Evolutionary conservation across 92 coral and sea anemone species (phyloP).

Genomic region (Epizoanthus stellaris): DNA sequence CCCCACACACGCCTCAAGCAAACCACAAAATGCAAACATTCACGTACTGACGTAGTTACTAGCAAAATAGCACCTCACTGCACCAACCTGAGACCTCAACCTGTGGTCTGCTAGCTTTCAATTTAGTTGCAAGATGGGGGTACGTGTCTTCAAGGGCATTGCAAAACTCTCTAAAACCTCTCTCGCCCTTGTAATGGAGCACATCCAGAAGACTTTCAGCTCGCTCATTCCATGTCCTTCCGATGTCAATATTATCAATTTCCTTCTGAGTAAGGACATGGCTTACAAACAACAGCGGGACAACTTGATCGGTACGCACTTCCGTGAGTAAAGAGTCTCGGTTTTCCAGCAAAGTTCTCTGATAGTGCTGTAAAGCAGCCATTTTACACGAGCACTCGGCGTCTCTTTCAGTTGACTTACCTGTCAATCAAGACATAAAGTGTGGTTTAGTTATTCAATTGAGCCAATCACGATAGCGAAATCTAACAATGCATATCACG

Average conservation of each 20-base stretch:
- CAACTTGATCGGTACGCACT: slow-evolving; percentile 69
- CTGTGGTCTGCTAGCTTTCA: slow-evolving; percentile 69
- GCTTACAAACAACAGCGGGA: slow-evolving; percentile 69
- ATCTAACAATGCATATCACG: slow-evolving; percentile 43
- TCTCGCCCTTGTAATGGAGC: slow-evolving; percentile 87
- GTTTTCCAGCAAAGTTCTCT: slow-evolving; percentile 80
- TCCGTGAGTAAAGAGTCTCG: slow-evolving; percentile 78
- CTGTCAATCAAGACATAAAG: slow-evolving; percentile 79
- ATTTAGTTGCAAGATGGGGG: slow-evolving; percentile 76
- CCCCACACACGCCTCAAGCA: not conserved
- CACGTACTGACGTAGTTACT: not conserved
- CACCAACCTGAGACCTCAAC: slow-evolving; percentile 74
- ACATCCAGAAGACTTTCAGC: slow-evolving; percentile 82
- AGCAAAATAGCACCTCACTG: slow-evolving; percentile 27
- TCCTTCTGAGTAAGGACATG: slow-evolving; percentile 76
- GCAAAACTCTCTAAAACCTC: slow-evolving; percentile 83
- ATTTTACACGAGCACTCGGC: slow-evolving; percentile 52
- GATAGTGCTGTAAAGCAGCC: slow-evolving; percentile 86
- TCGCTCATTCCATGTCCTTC: slow-evolving; percentile 76
- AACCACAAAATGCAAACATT: slow-evolving; percentile 38
- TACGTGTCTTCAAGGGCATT: slow-evolving; percentile 72
- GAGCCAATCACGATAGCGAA: slow-evolving; percentile 33
- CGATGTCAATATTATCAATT: slow-evolving; percentile 79
- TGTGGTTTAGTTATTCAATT: slow-evolving; percentile 2
- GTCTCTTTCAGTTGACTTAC: slow-evolving; percentile 50